These are phyloP conservation scores for Porites cylindrica DNA, from an alignment of 92 coral and sea anemone genomes.

Conservation along the genomic window DNA sequence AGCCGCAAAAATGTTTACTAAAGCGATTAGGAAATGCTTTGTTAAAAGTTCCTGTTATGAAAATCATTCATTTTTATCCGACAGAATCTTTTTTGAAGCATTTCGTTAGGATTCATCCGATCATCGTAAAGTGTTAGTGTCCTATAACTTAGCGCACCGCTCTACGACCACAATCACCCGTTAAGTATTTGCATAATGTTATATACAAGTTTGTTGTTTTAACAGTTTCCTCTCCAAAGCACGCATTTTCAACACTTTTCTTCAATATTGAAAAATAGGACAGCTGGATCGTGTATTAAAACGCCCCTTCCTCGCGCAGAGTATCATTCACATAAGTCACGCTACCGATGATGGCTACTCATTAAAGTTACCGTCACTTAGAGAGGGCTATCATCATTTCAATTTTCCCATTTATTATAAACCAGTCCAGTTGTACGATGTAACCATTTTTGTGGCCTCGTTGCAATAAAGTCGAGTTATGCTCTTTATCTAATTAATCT, in stretches of 20 bases:
- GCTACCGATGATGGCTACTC: not conserved
- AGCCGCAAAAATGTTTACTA: not conserved
- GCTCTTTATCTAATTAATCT: too few relatives aligned
- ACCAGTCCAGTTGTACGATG: not conserved
- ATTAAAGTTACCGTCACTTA: not conserved
- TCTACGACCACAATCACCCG: not conserved
- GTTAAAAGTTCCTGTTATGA: not conserved
- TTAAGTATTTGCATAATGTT: conserved; percentile 11
- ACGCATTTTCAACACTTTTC: not conserved
- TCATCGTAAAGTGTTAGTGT: not conserved
- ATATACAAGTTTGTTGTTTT: conserved; percentile 8
- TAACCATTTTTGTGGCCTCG: not conserved
- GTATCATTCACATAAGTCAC: not conserved
- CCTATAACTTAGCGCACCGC: not conserved
- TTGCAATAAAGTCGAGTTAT: not conserved
- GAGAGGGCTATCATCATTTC: conserved; percentile 14
- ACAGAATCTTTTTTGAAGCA: not conserved
- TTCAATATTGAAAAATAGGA: not conserved
- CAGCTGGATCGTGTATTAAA: not conserved
- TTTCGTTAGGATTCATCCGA: not conserved
- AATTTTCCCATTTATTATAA: not conserved
- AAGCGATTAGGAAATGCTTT: not conserved
- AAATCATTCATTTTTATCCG: not conserved
- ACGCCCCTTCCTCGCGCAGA: not conserved
- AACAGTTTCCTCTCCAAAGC: not conserved